phyloP scores from a whole-genome alignment of 2,797 vertebrate genomes.

The Bothrops alternatus region DNA sequence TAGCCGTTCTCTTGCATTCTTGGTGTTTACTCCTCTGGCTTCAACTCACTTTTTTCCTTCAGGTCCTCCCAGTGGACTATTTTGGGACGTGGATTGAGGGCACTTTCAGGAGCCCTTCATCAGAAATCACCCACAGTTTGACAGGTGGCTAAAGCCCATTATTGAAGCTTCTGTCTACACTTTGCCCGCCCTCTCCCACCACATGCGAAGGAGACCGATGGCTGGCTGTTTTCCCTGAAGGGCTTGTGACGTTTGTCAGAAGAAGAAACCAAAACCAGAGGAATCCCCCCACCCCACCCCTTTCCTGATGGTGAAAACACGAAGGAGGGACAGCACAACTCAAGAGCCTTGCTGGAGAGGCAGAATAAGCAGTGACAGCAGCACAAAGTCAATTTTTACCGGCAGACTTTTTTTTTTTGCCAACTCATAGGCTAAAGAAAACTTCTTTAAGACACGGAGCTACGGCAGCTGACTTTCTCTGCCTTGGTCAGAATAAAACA shows the following conservation, averaged over 20 bases:
- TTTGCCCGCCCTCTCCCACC: background rate
- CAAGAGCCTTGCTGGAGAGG: background rate
- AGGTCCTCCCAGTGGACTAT: background rate
- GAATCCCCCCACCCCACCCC: background rate
- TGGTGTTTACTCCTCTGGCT: background rate
- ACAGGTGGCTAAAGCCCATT: background rate
- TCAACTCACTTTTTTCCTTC: background rate
- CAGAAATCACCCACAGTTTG: background rate
- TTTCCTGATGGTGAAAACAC: background rate
- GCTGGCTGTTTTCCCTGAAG: background rate
- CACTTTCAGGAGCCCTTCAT: background rate
- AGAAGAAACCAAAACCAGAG: background rate
- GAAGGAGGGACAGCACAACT: background rate
- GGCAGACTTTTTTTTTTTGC: background rate
- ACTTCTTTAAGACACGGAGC: background rate
- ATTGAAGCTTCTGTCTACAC: background rate
- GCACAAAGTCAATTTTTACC: background rate
- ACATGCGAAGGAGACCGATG: background rate
- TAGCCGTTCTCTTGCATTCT: background rate
- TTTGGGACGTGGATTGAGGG: background rate
- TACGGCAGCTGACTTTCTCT: background rate
- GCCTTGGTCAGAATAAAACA: background rate
- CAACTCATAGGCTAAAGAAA: background rate
- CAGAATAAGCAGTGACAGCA: background rate
- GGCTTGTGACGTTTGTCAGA: background rate